Base-by-base conservation (phyloP, 2,888 invertebrate genomes). In the Meta bourneti region DNA sequence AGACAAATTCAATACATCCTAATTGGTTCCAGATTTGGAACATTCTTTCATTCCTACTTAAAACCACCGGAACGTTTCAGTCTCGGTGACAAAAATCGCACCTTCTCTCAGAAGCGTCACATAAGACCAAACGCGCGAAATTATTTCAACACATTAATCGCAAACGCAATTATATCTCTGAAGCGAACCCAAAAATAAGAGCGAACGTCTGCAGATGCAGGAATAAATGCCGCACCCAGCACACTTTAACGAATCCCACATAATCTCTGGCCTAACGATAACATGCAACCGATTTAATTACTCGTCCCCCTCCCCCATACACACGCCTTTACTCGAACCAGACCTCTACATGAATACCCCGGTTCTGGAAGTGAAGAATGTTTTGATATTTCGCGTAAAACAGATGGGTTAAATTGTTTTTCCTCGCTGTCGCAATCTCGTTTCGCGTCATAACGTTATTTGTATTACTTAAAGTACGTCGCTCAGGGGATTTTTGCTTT, bases 261-360 rank as follows among this genome's bases (percentile, higher is more conserved):
- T 87, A 87, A 87, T 79, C 79, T 77, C 61, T 77, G 51, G 74
- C 51, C 52, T 54, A 79, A 87, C 79, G 79, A 79, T 87, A 79
- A 79, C 87, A 87, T 80, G 79, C 71, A 51, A 54, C 20, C 79
- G 78, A 87, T 87, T 87, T 87, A 87, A 87, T 87, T 87, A 87
- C 87, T 87, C 61, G 51, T 49, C n/a, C 48, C 71, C 34, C 54
- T n/a, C 6, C 72, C 81, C 49, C 70, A 6, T 79, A 13, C 7
- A 20, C 20, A 78, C 78, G 82, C 71, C 72, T 72, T 51, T 48
- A 19, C 71, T 82, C 71, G 34, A 34, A 34, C 34, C 34, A 34
- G 34, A 34, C 34, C 34, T 34, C 34, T 1, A 34, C 34, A 34
- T 34, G 34, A 34, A 34, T 34, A 34, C 34, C 34, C 34, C 34